Evolutionary conservation across 2,888 invertebrate genomes (phyloP), one percentile per base, ranked within the genome.

Genomic region (Antheraea yamamai): DNA sequence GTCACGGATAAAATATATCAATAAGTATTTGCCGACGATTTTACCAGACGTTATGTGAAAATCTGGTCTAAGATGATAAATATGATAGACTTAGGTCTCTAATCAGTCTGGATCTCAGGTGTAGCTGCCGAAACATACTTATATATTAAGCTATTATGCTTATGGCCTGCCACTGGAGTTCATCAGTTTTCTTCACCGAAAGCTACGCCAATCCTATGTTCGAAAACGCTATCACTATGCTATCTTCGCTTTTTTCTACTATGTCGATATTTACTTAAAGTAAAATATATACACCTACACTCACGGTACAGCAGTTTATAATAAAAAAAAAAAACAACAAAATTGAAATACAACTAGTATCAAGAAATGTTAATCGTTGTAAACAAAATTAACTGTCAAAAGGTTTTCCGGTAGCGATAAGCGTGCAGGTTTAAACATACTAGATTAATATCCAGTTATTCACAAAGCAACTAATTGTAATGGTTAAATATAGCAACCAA

Each of bases 361-460:
- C 86, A 86, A 88, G 75, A 80, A 30, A 14, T 0, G 8, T 72
- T 4, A 0, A 52, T 47, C 75, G 26, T 4, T n/a, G 74, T 79
- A 79, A 6, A 78, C 73, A 77, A 77, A 77, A 79, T 80, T 88
- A 84, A 83, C 85, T 88, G 88, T 87, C 88, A 87, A 85, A 87
- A 84, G 79, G 78, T 79, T 79, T 76, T 76, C 76, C 30, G 77
- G 76, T 76, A 73, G 78, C 84, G 88, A 88, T 88, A 87, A 88
- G 85, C 87, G 83, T 87, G 86, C 86, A 89, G 84, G 85, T 85
- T 83, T 81, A 82, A 82, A 76, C 78, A 85, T 84, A 81, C 64
- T 66, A 30, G 61, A 23, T 61, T 61, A n/a, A 61, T 20, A 55
- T 55, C 55, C 7, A 55, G 6, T 61, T 58, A 58, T 58, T 58